These are phyloP conservation scores for Apus apus DNA, from an alignment of 2,113 vertebrate genomes.

Conservation along the genomic window DNA sequence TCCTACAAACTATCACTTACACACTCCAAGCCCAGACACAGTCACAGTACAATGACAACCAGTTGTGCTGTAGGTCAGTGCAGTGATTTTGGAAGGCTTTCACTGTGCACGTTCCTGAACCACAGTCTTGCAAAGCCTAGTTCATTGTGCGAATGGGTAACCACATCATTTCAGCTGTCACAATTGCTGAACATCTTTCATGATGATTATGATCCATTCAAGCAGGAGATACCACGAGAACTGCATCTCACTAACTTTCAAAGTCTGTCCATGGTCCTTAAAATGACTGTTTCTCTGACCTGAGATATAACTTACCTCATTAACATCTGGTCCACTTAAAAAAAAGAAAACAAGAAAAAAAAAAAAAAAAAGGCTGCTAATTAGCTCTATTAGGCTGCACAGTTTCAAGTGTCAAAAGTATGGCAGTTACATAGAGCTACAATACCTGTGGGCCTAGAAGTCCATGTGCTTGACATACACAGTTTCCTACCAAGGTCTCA, in stretches of 20 bases:
- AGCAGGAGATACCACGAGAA: not conserved
- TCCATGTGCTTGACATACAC: not conserved
- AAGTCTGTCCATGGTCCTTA: not conserved
- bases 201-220: not conserved
- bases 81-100: not conserved
- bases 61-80: not conserved
- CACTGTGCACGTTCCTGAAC: not conserved
- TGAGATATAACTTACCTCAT: not conserved
- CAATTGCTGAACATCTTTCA: not conserved
- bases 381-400: not conserved
- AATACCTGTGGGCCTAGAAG: not conserved
- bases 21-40: not conserved
- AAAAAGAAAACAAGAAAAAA: not conserved
- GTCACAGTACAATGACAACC: not conserved
- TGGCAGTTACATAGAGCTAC: not conserved
- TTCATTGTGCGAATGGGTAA: not conserved
- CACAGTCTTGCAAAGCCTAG: not conserved
- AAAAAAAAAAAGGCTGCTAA: not conserved
- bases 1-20: not conserved
- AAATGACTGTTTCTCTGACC: not conserved
- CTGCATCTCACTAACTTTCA: not conserved
- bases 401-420: not conserved
- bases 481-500: not conserved
- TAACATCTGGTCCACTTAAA: not conserved
- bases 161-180: slow-evolving; percentile 15